phyloP scores from a whole-genome alignment of 2,888 invertebrate genomes.

The Subacronicta megacephala region DNA sequence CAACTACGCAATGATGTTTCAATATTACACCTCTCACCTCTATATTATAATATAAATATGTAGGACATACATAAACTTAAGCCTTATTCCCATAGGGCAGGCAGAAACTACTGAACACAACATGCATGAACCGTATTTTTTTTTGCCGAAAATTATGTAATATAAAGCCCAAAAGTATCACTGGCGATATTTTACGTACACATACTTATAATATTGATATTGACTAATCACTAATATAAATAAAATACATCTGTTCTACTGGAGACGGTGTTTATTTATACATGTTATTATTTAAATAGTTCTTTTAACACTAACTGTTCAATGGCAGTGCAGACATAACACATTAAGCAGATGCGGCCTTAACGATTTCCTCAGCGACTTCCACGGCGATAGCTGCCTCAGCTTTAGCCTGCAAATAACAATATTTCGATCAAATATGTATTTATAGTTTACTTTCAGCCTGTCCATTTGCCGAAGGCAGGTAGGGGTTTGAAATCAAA shows the following conservation, averaged over 20 bases:
- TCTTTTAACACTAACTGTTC: constrained; percentile 74
- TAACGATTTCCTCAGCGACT: constrained; percentile 97
- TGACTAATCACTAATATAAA: constrained; percentile 20
- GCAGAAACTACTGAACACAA: too few species aligned
- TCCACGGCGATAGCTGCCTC: constrained; percentile 98
- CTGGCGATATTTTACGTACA: constrained; percentile 8
- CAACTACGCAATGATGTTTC: constrained; percentile 77
- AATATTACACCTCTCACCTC: constrained; percentile 31
- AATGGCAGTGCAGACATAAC: constrained; percentile 32
- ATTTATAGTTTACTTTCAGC: too few species aligned
- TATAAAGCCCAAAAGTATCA: not conserved
- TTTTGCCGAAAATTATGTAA: too few species aligned
- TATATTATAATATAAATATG: not conserved
- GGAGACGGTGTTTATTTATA: constrained; percentile 75
- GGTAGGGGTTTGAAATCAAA: too few species aligned
- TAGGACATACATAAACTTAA: too few species aligned
- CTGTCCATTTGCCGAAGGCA: too few species aligned
- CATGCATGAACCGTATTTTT: too few species aligned
- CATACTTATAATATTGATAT: constrained; percentile 1
- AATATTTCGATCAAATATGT: not conserved
- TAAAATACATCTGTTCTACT: constrained; percentile 64
- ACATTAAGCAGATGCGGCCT: constrained; percentile 91
- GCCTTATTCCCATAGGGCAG: too few species aligned
- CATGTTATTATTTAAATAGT: constrained; percentile 70
- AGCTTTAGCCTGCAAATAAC: constrained; percentile 91